A percentile compares a stretch with the other conserved stretches of the same genome.
These are phyloP conservation scores for Leucoraja erinaceus DNA, from an alignment of 2,113 vertebrate genomes.

Conservation along the genomic window DNA sequence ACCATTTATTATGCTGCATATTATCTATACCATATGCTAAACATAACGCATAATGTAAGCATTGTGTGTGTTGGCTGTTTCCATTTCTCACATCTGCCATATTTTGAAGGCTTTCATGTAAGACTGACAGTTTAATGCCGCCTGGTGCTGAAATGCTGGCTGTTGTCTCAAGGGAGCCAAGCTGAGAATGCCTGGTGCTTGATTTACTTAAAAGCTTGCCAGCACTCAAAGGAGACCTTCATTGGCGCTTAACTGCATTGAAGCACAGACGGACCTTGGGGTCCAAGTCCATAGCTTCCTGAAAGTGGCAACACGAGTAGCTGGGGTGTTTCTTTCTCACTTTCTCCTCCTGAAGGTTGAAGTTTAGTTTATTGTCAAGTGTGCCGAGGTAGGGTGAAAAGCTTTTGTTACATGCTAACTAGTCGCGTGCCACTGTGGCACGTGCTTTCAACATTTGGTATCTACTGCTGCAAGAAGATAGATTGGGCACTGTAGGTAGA, in stretches of 20 bases:
- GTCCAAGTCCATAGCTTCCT: no score
- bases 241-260: not conserved
- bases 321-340: no score
- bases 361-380: no score
- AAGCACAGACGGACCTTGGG: no score
- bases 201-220: not conserved
- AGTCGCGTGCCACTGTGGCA: no score
- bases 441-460: no score
- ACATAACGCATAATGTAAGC: not conserved
- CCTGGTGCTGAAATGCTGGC: not conserved
- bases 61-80: not conserved
- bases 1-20: not conserved
- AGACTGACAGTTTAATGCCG: not conserved
- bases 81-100: constrained; percentile 34
- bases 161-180: not conserved
- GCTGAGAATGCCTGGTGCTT: not conserved
- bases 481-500: no score
- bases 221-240: not conserved
- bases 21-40: not conserved
- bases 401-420: no score
- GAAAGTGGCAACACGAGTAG: no score
- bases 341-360: no score
- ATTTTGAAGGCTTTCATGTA: not conserved
- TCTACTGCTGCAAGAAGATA: no score
- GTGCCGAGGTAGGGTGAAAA: no score